phyloP scores from a whole-genome alignment of 2,113 vertebrate genomes.

The human region DNA sequence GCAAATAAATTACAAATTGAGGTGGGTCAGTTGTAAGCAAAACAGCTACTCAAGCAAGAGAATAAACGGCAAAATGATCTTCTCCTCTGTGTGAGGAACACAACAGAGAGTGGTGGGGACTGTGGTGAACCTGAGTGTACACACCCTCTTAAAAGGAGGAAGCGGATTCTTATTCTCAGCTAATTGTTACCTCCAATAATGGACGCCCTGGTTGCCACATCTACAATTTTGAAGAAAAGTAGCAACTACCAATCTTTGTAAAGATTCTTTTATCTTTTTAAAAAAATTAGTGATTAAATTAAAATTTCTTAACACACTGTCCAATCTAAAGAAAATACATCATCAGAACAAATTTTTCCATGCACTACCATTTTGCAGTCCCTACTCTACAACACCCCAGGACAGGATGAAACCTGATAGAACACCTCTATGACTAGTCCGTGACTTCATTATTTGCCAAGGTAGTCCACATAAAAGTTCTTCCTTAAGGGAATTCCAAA shows the following conservation, averaged over 20 bases:
- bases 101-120: not conserved
- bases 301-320: not conserved
- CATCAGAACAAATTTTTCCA: not conserved
- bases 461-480: not conserved
- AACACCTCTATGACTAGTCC: not conserved
- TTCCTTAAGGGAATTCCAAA: not conserved
- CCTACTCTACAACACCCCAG: not conserved
- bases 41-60: not conserved
- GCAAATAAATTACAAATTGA: not conserved
- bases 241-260: not conserved
- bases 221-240: not conserved
- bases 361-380: not conserved
- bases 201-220: not conserved
- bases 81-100: not conserved
- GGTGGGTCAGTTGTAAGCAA: not conserved
- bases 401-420: not conserved
- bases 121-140: not conserved
- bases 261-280: not conserved
- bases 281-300: not conserved
- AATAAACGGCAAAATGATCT: not conserved
- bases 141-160: not conserved
- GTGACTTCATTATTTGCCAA: not conserved
- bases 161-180: not conserved
- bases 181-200: not conserved
- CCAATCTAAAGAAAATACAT: slow-evolving; percentile 30